Percentiles rank a stretch among this genome's conserved stretches.
Evolutionary conservation across 2,113 vertebrate genomes (phyloP).

Genomic region (Mandrillus leucophaeus): DNA sequence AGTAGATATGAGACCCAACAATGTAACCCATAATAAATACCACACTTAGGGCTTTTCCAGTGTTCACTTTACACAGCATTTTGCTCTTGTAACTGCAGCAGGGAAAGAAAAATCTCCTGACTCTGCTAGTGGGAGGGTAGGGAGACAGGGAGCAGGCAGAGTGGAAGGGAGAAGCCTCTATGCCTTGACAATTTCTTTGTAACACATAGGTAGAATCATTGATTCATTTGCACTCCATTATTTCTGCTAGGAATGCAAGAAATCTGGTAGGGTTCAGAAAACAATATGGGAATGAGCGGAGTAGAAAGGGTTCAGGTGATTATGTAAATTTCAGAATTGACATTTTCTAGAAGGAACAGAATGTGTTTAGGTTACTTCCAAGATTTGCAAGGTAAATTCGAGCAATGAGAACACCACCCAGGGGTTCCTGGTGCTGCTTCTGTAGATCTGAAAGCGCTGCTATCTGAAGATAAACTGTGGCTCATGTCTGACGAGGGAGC

Average conservation of each 20-base stretch:
- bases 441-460: background rate
- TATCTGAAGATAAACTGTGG: background rate
- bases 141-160: rapidly evolving
- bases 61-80: background rate
- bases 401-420: background rate
- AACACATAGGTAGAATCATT: background rate
- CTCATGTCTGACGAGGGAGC: background rate
- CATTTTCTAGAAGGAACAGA: background rate
- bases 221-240: background rate
- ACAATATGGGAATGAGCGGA: background rate
- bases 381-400: background rate
- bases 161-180: background rate
- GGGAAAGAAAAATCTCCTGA: background rate
- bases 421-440: background rate
- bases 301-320: background rate
- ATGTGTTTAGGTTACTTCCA: background rate
- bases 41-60: background rate
- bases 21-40: background rate
- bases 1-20: background rate
- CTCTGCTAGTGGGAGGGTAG: background rate
- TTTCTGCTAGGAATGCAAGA: background rate
- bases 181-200: background rate
- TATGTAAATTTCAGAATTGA: background rate
- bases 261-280: background rate
- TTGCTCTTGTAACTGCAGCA: background rate